Conservation (phyloP, 2,888 invertebrate genomes). For the Thereva unica region DNA sequence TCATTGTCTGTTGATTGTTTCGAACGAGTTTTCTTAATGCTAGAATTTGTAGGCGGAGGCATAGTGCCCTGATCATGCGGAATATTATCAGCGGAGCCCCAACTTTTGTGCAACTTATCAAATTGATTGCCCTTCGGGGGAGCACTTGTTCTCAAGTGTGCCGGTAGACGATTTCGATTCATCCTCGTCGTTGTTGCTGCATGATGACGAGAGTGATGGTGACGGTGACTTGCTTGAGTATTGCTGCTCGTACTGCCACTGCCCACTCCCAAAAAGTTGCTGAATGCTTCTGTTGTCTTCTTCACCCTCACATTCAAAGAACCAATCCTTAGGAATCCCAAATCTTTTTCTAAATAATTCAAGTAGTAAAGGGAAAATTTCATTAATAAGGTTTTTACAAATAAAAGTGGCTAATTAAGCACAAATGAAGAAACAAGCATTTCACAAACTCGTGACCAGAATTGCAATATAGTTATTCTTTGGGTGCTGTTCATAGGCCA, state of each 20-base stretch:
- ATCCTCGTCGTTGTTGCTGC: constrained; percentile 37
- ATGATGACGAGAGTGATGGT: constrained; percentile 44
- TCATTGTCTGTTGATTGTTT: constrained; percentile 63
- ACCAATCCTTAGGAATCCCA: constrained; percentile 87
- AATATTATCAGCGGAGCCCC: constrained; percentile 90
- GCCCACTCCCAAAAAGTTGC: constrained; percentile 85
- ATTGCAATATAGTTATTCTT: constrained; percentile 7
- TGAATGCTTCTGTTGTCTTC: constrained; percentile 90
- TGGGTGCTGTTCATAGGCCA: neutral
- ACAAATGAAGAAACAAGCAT: constrained; percentile 5
- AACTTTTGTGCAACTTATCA: constrained; percentile 80
- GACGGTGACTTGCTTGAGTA: constrained; percentile 47
- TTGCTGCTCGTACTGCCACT: constrained; percentile 58
- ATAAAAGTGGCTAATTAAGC: neutral
- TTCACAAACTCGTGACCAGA: constrained; percentile 9
- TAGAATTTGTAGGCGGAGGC: constrained; percentile 72
- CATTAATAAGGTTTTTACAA: neutral
- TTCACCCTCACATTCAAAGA: constrained; percentile 90
- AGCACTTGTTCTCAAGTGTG: constrained; percentile 49
- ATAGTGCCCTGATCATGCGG: constrained; percentile 62
- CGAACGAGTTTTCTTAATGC: constrained; percentile 70
- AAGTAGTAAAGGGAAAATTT: neutral
- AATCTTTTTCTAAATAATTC: constrained; percentile 74
- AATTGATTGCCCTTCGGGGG: constrained; percentile 55
- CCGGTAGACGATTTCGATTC: constrained; percentile 46